phyloP scores from a whole-genome alignment of 2,113 vertebrate species.

The Lonchura striata region DNA sequence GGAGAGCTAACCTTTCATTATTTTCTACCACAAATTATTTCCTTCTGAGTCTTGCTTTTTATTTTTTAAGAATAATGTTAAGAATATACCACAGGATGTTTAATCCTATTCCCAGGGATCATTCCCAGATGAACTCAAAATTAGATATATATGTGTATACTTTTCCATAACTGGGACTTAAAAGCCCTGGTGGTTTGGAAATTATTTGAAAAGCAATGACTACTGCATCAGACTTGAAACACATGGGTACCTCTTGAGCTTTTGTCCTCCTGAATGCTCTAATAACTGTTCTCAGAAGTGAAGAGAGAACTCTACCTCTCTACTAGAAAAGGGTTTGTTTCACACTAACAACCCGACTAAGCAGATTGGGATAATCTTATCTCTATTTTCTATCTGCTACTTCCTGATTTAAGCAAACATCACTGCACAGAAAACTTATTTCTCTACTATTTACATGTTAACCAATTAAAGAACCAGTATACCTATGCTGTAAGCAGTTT shows the following conservation, averaged over 20 bases:
- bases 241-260: neutral
- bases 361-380: neutral
- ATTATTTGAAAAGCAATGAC: neutral
- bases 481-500: neutral
- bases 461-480: neutral
- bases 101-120: neutral
- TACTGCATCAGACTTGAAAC: neutral
- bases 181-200: neutral
- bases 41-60: neutral
- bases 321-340: neutral
- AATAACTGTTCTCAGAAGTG: neutral
- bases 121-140: constrained; percentile 16
- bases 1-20: neutral
- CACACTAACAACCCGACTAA: neutral
- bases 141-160: neutral
- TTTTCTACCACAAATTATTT: constrained; percentile 25
- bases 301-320: neutral
- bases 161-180: neutral
- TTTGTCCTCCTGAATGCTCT: neutral
- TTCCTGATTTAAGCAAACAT: neutral
- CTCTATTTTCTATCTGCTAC: neutral
- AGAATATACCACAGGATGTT: neutral
- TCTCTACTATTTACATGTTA: neutral
- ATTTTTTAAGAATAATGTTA: neutral
- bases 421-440: neutral